Evolutionary conservation across 1,140 invertebrate genomes (phyloP), one percentile per base, ranked within the genome.

Genomic region (Bathynomus jamesi): DNA sequence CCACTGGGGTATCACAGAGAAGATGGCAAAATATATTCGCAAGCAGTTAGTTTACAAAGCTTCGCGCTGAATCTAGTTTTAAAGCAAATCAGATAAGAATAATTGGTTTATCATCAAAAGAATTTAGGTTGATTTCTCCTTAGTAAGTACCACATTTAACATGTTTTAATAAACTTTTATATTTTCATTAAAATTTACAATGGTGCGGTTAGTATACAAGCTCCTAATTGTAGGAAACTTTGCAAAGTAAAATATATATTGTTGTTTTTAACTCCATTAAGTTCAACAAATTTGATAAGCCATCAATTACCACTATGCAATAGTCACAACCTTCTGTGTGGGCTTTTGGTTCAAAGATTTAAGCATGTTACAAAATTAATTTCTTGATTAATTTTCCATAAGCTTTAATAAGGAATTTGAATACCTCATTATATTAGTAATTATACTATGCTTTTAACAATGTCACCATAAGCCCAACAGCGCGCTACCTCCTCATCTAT

Each of bases 21-120:
- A 91, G 79, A 86, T 90, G 69, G 86, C 86, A 4, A 87, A 91
- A 67, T 94, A 91, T 81, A 87, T 94, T 53, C 40, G 40, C 5
- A 53, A 53, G 5, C 40, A 53, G 5, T 53, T 53, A 21, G 21
- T 53, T 5, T 53, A 17, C 5, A 53, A 53, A 53, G 40, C 40
- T 17, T 53, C 40, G 13, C 40, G 21, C 40, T 53, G 21, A 53
- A 3, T 53, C 40, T 8, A 7, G 7, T 40, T 40, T 8, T n/a
- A n/a, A n/a, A n/a, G n/a, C n/a, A n/a, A n/a, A n/a, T n/a, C n/a
- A n/a, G n/a, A n/a, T n/a, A n/a, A n/a, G n/a, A n/a, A n/a, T n/a
- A n/a, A n/a, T n/a, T n/a, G n/a, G n/a, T n/a, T n/a, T n/a, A n/a
- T n/a, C n/a, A n/a, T n/a, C n/a, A n/a, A n/a, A n/a, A n/a, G n/a